These are phyloP conservation scores for Chironomus tepperi DNA, from an alignment of 1,140 invertebrate genomes.

Conservation along the genomic window DNA sequence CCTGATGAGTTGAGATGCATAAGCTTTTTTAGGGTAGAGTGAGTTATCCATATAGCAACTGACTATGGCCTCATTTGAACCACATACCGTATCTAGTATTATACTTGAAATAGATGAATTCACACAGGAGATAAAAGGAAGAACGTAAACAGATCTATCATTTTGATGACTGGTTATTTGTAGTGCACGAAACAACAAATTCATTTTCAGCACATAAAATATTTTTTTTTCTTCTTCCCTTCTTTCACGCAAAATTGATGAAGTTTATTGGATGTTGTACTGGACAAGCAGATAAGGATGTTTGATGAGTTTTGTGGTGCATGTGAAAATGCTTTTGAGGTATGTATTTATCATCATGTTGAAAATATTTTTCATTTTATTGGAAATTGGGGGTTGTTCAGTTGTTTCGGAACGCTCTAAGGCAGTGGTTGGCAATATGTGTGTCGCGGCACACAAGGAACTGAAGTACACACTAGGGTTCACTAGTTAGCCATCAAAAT, in stretches of 20 bases:
- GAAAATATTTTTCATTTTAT: too few relatives aligned
- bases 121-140: not conserved
- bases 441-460: too few relatives aligned
- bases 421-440: too few relatives aligned
- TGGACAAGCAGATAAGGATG: conserved; percentile 3
- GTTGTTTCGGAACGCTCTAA: too few relatives aligned
- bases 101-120: not conserved
- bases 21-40: not conserved
- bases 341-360: too few relatives aligned
- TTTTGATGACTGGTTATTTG: conserved; percentile 10
- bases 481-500: too few relatives aligned
- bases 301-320: conserved; percentile 5
- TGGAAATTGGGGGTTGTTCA: too few relatives aligned
- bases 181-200: conserved; percentile 10
- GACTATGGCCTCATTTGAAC: not conserved
- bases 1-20: not conserved
- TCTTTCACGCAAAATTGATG: not conserved
- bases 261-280: conserved; percentile 18
- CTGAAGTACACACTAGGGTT: too few relatives aligned
- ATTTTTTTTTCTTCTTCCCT: not conserved
- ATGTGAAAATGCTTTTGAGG: not conserved
- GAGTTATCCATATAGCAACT: not conserved
- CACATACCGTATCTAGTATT: not conserved
- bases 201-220: not conserved
- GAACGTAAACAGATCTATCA: conserved; percentile 22